phyloP scores from a whole-genome alignment of 2,113 vertebrate species.

The Sitta europaea region DNA sequence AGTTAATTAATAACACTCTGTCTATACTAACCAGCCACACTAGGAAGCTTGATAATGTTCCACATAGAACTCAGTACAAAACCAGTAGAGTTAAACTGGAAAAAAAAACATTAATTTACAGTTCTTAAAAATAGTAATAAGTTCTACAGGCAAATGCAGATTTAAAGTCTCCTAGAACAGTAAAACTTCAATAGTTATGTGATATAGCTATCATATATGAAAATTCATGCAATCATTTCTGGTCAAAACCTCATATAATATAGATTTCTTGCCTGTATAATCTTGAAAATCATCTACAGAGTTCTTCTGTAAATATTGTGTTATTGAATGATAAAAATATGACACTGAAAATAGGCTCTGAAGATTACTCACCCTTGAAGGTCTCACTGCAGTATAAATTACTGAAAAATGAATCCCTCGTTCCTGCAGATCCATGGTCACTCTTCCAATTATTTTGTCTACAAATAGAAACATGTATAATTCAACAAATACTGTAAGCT shows the following conservation, averaged over 20 bases:
- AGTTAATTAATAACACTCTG: background rate
- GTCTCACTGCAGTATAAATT: constrained; percentile 57
- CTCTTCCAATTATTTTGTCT: constrained; percentile 63
- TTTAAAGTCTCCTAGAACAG: background rate
- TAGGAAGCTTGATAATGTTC: accelerated
- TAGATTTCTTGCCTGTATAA: background rate
- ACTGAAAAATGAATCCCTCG: constrained; percentile 41
- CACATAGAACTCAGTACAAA: background rate
- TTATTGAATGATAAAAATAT: background rate
- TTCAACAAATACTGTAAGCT: background rate
- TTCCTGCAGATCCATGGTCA: constrained; percentile 38
- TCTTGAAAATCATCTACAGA: background rate
- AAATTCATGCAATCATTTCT: background rate
- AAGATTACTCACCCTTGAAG: constrained; percentile 54
- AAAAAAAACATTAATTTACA: background rate
- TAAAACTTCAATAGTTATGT: background rate
- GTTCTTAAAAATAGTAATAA: background rate
- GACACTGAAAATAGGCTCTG: background rate
- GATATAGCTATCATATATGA: background rate
- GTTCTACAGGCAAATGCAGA: background rate
- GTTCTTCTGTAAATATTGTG: background rate
- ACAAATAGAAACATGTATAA: constrained; percentile 26
- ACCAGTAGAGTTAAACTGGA: background rate
- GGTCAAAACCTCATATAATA: background rate
- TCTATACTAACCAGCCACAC: background rate